Evolutionary conservation across 2,888 invertebrate genomes (phyloP).

Genomic region (Clepsis dumicolana): DNA sequence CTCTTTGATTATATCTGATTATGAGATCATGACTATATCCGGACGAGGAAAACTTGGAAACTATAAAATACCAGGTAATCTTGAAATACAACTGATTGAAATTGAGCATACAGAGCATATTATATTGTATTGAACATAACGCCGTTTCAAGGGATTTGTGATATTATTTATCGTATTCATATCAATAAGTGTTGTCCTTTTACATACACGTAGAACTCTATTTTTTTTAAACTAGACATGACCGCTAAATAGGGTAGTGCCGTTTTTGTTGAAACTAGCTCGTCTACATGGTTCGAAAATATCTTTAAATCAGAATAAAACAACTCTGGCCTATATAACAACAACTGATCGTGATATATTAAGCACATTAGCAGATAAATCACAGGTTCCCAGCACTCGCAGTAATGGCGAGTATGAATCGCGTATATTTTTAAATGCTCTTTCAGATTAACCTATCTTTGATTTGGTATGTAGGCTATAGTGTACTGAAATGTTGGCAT

Average conservation of each 20-base stretch:
- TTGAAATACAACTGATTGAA: not conserved
- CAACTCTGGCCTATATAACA: not conserved
- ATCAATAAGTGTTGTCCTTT: not conserved
- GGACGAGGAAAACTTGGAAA: not conserved
- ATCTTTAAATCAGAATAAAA: not conserved
- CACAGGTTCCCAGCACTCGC: constrained; percentile 21
- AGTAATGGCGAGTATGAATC: constrained; percentile 33
- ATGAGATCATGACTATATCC: not conserved
- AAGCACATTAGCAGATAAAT: constrained; percentile 30
- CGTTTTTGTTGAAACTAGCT: not conserved
- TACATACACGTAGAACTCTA: not conserved
- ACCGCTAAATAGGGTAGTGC: not conserved
- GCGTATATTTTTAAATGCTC: constrained; percentile 42
- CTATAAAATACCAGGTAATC: not conserved
- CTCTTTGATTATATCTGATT: not conserved
- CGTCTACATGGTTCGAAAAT: not conserved
- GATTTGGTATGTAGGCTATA: constrained; percentile 35
- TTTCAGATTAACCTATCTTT: constrained; percentile 37
- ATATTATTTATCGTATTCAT: not conserved
- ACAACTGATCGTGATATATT: constrained; percentile 11
- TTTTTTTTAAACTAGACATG: not conserved
- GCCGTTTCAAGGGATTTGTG: not conserved
- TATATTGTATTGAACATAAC: not conserved
- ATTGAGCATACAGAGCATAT: too few species aligned
- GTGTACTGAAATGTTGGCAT: constrained; percentile 33